phyloP scores from a whole-genome alignment of 1,140 invertebrate genomes.

The Aphelenchoides fujianensis region DNA sequence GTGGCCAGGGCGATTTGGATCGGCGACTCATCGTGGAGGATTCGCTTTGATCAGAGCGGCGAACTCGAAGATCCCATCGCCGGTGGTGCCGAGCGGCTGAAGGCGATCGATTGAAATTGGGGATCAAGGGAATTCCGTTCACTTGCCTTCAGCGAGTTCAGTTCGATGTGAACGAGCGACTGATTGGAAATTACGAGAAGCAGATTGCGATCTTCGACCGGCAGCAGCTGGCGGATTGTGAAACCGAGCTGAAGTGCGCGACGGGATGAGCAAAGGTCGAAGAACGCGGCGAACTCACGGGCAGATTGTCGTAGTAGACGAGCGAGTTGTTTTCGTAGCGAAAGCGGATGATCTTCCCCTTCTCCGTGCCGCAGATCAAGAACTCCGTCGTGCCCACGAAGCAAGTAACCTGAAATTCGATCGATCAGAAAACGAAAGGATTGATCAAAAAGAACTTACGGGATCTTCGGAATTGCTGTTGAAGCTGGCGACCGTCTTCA shows the following conservation, averaged over 20 bases:
- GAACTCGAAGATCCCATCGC: not conserved
- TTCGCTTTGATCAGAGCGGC: not conserved
- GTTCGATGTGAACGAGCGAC: not conserved
- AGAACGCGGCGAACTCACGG: not conserved
- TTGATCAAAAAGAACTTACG: not conserved
- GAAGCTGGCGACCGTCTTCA: not conserved
- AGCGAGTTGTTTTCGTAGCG: not conserved
- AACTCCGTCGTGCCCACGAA: not conserved
- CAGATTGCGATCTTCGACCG: not conserved
- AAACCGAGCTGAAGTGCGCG: not conserved
- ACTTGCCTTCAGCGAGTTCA: not conserved
- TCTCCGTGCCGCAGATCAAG: slow-evolving; percentile 3
- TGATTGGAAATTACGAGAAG: not conserved
- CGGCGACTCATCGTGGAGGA: not conserved
- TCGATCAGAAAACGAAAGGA: not conserved
- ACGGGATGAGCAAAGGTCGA: not conserved
- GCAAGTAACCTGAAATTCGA: not conserved
- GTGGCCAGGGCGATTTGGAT: not conserved
- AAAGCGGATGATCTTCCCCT: slow-evolving; percentile 3
- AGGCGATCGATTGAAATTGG: too few relatives aligned
- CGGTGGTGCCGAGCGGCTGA: not conserved
- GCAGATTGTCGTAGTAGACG: slow-evolving; percentile 1
- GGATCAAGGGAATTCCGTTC: not conserved
- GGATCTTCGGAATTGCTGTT: slow-evolving; percentile 7
- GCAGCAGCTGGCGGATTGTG: not conserved